Evolutionary conservation across 2,888 invertebrate genomes (phyloP).

Genomic region (Podotricha telesiphe): DNA sequence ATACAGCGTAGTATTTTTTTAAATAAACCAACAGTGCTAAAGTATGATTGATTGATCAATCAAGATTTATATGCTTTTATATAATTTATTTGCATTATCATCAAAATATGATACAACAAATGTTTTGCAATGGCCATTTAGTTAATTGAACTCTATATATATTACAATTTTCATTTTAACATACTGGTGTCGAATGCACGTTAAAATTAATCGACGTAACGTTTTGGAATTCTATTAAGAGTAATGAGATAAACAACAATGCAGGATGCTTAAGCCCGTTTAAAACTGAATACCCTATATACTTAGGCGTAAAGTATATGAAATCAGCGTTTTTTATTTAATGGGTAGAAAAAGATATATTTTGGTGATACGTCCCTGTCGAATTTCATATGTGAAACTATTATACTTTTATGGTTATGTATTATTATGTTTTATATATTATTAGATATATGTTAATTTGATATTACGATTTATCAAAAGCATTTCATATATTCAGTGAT

Average conservation of each 20-base stretch:
- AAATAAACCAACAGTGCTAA: no score
- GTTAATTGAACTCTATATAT: not conserved
- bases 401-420: no score
- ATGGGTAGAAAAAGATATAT: no score
- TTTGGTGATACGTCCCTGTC: no score
- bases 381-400: no score
- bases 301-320: slow-evolving; percentile 50
- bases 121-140: not conserved
- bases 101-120: slow-evolving; percentile 1
- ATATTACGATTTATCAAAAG: no score
- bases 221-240: slow-evolving; percentile 56
- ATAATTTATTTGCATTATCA: not conserved
- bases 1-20: no score
- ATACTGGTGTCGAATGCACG: slow-evolving; percentile 13
- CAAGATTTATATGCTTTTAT: no score
- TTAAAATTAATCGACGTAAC: slow-evolving; percentile 38
- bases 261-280: slow-evolving; percentile 61
- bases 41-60: no score
- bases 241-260: slow-evolving; percentile 63
- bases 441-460: no score
- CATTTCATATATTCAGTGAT: no score
- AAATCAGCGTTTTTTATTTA: slow-evolving; percentile 1
- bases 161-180: slow-evolving; percentile 10
- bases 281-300: slow-evolving; percentile 62
- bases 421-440: no score